Evolutionary conservation across 2,797 vertebrate genomes (phyloP).

Genomic region (Notolabrus celidotus): DNA sequence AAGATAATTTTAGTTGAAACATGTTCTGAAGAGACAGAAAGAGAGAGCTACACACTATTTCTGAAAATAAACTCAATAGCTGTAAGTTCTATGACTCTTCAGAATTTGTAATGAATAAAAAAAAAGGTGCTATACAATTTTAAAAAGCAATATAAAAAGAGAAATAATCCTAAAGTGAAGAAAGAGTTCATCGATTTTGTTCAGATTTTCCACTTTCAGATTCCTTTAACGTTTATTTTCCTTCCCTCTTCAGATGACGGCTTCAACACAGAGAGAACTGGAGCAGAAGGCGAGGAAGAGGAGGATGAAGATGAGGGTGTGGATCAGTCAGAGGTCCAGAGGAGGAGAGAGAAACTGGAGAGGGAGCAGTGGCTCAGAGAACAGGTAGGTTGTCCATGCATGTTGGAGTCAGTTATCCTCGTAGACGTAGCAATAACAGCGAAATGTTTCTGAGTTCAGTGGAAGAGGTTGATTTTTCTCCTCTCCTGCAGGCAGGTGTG

Average conservation of each 20-base stretch:
- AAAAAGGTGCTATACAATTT: too few relatives aligned
- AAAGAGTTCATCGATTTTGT: background rate
- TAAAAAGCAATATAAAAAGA: too few relatives aligned
- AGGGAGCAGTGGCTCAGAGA: constrained; percentile 95
- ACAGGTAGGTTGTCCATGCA: constrained; percentile 89
- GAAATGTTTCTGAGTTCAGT: background rate
- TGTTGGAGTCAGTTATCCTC: background rate
- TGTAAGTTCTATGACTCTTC: too few relatives aligned
- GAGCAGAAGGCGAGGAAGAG: constrained; percentile 86
- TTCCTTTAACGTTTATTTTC: background rate
- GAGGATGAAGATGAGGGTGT: constrained; percentile 84
- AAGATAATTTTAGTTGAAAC: too few relatives aligned
- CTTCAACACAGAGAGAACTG: constrained; percentile 85
- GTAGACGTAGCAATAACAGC: background rate
- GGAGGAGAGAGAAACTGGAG: constrained; percentile 93
- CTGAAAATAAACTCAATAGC: too few relatives aligned
- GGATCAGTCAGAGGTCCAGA: constrained; percentile 89
- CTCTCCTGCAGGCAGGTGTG: background rate
- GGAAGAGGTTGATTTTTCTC: background rate
- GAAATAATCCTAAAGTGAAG: too few relatives aligned
- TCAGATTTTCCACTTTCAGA: background rate
- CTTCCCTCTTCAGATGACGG: constrained; percentile 83
- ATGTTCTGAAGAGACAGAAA: too few relatives aligned
- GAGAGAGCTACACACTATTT: too few relatives aligned
- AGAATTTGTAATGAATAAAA: too few relatives aligned